Percentiles rank a stretch among this genome's conserved stretches.
These are phyloP conservation scores for Meles meles DNA, from an alignment of 2,113 vertebrate genomes.

Conservation along the genomic window DNA sequence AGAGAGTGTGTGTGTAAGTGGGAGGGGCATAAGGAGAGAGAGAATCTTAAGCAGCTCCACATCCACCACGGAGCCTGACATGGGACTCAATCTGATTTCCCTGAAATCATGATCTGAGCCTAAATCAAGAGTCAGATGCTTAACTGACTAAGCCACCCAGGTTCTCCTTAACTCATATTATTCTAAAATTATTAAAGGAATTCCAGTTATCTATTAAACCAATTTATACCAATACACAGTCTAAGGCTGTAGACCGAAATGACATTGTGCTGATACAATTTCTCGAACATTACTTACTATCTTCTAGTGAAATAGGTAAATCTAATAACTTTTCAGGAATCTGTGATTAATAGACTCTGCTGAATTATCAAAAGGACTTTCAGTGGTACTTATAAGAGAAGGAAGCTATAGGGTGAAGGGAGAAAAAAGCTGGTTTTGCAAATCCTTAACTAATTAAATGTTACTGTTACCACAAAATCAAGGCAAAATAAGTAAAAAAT, in stretches of 20 bases:
- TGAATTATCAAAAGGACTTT: not conserved
- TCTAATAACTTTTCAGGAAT: not conserved
- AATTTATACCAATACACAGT: not conserved
- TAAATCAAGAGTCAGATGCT: not conserved
- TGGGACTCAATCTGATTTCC: not conserved
- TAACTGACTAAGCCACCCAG: not conserved
- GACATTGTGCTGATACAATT: not conserved
- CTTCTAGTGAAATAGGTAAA: not conserved
- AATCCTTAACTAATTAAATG: not conserved
- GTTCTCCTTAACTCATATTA: not conserved
- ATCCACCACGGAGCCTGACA: not conserved
- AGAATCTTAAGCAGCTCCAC: not conserved
- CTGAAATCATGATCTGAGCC: not conserved
- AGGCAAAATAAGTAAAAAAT: not conserved
- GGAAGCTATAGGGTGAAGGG: not conserved
- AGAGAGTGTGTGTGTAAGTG: not conserved
- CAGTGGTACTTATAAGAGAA: not conserved
- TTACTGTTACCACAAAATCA: constrained; percentile 5
- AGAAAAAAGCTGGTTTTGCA: not conserved
- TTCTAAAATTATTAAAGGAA: not conserved
- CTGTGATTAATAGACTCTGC: not conserved
- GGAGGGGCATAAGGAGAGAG: not conserved
- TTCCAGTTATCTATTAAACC: not conserved
- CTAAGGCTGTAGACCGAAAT: not conserved
- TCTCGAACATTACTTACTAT: not conserved